Evolutionary conservation across 2,113 vertebrate genomes (phyloP).

Genomic region (Scomber japonicus): DNA sequence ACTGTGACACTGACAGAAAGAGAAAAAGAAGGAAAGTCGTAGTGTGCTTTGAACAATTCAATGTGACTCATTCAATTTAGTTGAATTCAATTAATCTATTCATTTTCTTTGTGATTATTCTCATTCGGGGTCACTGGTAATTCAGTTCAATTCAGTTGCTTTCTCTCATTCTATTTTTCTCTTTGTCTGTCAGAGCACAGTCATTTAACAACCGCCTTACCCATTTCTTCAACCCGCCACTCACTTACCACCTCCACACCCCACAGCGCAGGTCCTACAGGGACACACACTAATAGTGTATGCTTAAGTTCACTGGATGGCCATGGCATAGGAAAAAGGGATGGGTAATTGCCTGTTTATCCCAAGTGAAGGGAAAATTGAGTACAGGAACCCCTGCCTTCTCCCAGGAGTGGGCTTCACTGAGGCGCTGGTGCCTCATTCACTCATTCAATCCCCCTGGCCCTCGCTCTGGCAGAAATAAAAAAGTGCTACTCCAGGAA

Average conservation of each 20-base stretch:
- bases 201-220: constrained; percentile 75
- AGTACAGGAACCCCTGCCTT: constrained; percentile 85
- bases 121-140: constrained; percentile 56
- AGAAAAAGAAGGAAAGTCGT: constrained; percentile 34
- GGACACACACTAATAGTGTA: constrained; percentile 95
- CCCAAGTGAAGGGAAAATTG: constrained; percentile 90
- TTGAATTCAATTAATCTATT: constrained; percentile 58
- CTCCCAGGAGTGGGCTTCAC: constrained; percentile 79
- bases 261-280: constrained; percentile 88
- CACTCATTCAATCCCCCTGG: constrained; percentile 80
- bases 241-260: constrained; percentile 72
- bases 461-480: constrained; percentile 75
- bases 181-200: constrained; percentile 64
- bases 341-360: constrained; percentile 98
- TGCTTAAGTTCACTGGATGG: constrained; percentile 93
- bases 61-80: constrained; percentile 63
- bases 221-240: constrained; percentile 74
- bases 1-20: constrained; percentile 90
- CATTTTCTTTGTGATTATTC: constrained; percentile 57
- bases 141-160: constrained; percentile 55
- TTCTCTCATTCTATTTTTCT: constrained; percentile 40
- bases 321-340: constrained; percentile 91
- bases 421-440: constrained; percentile 76
- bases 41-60: constrained; percentile 60
- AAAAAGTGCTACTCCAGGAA: constrained; percentile 79